Percentiles rank a stretch among this genome's conserved stretches.
phyloP scores from a whole-genome alignment of 1,140 invertebrate genomes.

The Dendroctonus ponderosae region DNA sequence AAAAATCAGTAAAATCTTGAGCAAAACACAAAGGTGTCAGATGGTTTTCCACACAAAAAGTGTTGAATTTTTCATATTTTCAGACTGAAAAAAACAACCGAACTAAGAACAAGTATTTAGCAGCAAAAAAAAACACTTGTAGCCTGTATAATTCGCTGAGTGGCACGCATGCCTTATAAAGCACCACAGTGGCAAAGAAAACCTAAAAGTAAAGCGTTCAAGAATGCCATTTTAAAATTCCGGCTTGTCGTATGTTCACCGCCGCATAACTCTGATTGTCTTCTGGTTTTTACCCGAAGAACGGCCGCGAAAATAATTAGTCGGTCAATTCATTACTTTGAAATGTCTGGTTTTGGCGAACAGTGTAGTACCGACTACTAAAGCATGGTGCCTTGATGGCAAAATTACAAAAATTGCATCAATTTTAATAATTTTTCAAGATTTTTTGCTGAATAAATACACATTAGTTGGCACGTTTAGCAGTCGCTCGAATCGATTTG shows the following conservation, averaged over 20 bases:
- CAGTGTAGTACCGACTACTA: no score
- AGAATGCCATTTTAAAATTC: constrained; percentile 22
- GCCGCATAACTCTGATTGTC: constrained; percentile 23
- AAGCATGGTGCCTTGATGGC: no score
- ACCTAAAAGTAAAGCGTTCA: constrained; percentile 1
- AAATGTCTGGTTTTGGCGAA: no score
- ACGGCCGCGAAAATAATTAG: constrained; percentile 17
- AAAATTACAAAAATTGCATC: no score
- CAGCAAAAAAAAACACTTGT: constrained; percentile 14
- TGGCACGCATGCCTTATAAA: constrained; percentile 19
- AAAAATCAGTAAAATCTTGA: no score
- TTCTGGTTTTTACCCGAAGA: constrained; percentile 13
- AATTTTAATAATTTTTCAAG: no score
- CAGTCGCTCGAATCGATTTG: no score
- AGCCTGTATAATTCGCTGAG: constrained; percentile 18
- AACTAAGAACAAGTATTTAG: neutral
- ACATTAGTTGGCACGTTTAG: no score
- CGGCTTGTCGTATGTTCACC: neutral
- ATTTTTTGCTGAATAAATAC: no score
- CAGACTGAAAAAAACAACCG: neutral
- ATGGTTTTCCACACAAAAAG: no score
- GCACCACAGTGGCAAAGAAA: constrained; percentile 7
- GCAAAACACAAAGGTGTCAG: no score
- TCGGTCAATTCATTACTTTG: constrained; percentile 21
- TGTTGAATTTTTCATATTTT: no score